Conservation (phyloP, 2,888 invertebrate species). For the Drosophila sordidula region DNA sequence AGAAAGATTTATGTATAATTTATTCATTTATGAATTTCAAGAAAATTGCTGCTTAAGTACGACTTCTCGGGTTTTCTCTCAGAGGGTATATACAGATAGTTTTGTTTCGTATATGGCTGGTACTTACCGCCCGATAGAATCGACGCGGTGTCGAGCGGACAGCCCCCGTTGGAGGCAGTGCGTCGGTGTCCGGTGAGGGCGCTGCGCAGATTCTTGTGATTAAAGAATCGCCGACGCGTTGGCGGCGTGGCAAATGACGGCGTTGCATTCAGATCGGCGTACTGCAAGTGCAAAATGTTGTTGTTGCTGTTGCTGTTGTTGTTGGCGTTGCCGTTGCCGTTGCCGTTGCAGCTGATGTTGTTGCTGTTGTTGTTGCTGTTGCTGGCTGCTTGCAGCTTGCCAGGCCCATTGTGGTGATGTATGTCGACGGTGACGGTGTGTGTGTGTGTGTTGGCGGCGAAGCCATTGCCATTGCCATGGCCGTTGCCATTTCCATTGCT, state of each 20-base stretch:
- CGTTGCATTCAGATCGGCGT: constrained; percentile 85
- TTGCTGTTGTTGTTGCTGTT: constrained; percentile 40
- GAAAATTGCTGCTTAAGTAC: no score
- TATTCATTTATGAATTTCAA: no score
- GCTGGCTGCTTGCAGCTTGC: constrained; percentile 54
- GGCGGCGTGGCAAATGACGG: constrained; percentile 92
- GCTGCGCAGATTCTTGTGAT: constrained; percentile 91
- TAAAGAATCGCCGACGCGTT: constrained; percentile 91
- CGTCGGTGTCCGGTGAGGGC: constrained; percentile 87
- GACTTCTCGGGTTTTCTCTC: not conserved
- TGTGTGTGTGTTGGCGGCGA: constrained; percentile 61
- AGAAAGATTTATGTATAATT: no score
- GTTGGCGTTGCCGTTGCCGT: constrained; percentile 39
- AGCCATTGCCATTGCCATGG: constrained; percentile 55
- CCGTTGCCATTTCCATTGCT: constrained; percentile 47
- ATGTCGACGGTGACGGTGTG: constrained; percentile 70
- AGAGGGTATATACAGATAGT: not conserved
- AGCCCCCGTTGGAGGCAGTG: constrained; percentile 84
- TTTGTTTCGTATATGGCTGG: not conserved
- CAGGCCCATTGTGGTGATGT: constrained; percentile 56
- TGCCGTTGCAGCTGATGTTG: constrained; percentile 49
- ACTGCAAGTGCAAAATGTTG: constrained; percentile 63
- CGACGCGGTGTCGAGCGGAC: constrained; percentile 84
- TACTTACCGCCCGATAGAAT: constrained; percentile 82
- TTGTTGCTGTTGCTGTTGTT: constrained; percentile 33